Evolutionary conservation across 2,797 vertebrate species (phyloP).

Genomic region (Neoniphon sammara): DNA sequence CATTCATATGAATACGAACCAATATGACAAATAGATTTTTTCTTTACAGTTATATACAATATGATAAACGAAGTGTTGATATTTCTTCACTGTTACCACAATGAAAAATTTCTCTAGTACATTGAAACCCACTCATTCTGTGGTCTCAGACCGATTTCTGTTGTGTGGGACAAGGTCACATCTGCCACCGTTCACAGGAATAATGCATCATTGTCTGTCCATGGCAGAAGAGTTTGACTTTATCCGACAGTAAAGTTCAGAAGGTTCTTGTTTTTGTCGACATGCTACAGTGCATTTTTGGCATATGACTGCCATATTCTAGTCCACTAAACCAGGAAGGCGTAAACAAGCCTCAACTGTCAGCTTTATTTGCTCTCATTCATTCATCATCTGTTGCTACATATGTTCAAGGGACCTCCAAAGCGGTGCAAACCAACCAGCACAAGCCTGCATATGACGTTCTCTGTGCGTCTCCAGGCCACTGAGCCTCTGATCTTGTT

Average conservation of each 20-base stretch:
- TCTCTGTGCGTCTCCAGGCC: constrained; percentile 43
- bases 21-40: constrained; percentile 54
- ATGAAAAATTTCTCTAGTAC: constrained; percentile 10
- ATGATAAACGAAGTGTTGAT: constrained; percentile 23
- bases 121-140: constrained; percentile 1
- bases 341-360: constrained; percentile 54
- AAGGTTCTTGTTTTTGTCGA: constrained; percentile 8
- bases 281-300: background rate
- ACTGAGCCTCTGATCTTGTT: constrained; percentile 60
- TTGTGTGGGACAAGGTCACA: background rate
- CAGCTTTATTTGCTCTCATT: constrained; percentile 56
- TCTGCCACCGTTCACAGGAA: background rate
- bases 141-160: background rate
- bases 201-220: constrained; percentile 22
- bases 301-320: constrained; percentile 17
- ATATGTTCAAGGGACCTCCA: constrained; percentile 73
- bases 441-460: constrained; percentile 53
- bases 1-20: too few relatives aligned
- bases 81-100: constrained; percentile 14
- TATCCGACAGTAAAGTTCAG: constrained; percentile 2
- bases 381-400: constrained; percentile 67
- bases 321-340: constrained; percentile 43
- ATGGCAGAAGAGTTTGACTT: constrained; percentile 13
- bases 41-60: constrained; percentile 67
- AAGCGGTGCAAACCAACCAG: constrained; percentile 56